Percentiles rank a stretch among this genome's conserved stretches.
Evolutionary conservation across 53 echinoderm and acorn worm species (phyloP).

Genomic region (Pentamera pediparva): DNA sequence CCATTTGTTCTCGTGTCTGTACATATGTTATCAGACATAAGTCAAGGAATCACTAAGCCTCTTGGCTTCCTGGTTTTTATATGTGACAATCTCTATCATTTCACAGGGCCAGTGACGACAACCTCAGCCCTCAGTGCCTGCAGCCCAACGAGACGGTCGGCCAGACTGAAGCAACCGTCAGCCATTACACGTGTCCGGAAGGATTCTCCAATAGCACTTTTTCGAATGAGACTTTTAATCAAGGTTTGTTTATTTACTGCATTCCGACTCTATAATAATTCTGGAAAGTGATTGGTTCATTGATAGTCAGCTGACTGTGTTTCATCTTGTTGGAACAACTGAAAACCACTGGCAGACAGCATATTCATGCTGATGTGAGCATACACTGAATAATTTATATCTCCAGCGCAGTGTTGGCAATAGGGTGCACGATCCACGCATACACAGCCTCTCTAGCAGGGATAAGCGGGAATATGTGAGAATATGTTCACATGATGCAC

Average conservation of each 20-base stretch:
- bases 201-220: constrained; percentile 51
- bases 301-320: not conserved
- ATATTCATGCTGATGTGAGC: too few species aligned
- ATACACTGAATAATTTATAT: too few species aligned
- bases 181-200: constrained; percentile 65
- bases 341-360: too few species aligned
- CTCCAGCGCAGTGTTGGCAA: too few species aligned
- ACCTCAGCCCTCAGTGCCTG: constrained; percentile 65
- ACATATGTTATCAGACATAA: not conserved
- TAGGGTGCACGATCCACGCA: too few species aligned
- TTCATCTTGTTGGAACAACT: too few species aligned
- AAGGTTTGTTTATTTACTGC: too few species aligned
- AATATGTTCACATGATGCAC: too few species aligned
- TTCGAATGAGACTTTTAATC: constrained; percentile 81
- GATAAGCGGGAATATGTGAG: too few species aligned
- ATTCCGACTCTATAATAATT: constrained; percentile 7
- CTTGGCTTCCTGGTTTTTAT: not conserved
- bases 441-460: too few species aligned
- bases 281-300: not conserved
- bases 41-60: not conserved
- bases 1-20: not conserved
- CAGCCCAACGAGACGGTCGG: constrained; percentile 14
- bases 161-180: constrained; percentile 65
- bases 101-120: not conserved
- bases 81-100: not conserved